Base-by-base conservation (phyloP, 92 coral and sea anemone species). In the Actinostola sp. region DNA sequence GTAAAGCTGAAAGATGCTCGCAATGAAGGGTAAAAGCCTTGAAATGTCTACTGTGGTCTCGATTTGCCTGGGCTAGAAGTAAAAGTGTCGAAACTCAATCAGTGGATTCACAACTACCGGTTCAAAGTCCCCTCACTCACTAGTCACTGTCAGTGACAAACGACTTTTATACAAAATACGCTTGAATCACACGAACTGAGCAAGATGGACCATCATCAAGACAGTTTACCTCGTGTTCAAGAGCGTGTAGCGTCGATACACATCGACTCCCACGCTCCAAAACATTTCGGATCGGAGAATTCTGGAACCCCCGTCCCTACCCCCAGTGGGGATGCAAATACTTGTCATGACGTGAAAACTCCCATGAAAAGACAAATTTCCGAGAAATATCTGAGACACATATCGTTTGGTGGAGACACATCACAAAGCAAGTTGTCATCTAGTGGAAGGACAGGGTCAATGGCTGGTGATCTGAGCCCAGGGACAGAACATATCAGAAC, bases 401-500 rank as follows among this genome's bases (percentile, higher is more conserved):
- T 68, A 2, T 68, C 74, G 13, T 68, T 68, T n/a, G 51, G 21
- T 50, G 62, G 62, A 19, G 74, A 68, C 25, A 14, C 29, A 10
- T 21, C 49, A 27, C 8, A 28, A 19, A 12, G 62, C 0, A 25
- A 68, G 58, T 21, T 16, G 0, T 10, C 15, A 14, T 31, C 61
- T 49, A 33, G 49, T 11, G 77, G 77, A 0, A 55, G 77, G 19
- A 71, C 49, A 34, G 77, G 77, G 0, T 71, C 72, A 0, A 34
- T 55, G 14, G 43, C 62, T 4, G 69, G 60, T 13, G 92, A 90
- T 46, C 81, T 84, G 12, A 51, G 61, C 17, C 42, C 73, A 30
- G 45, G 53, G 26, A 7, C 11, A 4, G 75, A 84, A 24, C 68
- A 52, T 21, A 89, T 90, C 43, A 69, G 89, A 14, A 77, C 67